Evolutionary conservation across 2,888 invertebrate genomes (phyloP).

Genomic region (Caenorhabditis sulstoni): DNA sequence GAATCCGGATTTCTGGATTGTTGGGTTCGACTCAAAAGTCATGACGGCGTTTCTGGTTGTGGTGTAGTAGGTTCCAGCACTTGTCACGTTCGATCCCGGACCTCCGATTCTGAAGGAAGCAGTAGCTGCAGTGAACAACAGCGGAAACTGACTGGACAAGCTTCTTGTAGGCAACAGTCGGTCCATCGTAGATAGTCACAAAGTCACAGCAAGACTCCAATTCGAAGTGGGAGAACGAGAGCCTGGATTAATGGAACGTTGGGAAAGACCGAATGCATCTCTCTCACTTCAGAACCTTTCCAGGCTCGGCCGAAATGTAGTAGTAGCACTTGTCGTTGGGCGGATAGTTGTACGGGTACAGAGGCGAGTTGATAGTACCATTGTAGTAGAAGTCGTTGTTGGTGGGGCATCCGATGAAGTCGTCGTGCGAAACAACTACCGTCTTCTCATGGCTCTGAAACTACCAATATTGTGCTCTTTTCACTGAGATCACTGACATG

Average conservation of each 20-base stretch:
- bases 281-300: conserved; percentile 64
- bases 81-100: conserved; percentile 60
- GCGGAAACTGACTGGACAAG: conserved; percentile 56
- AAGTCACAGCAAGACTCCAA: conserved; percentile 67
- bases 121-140: neutral
- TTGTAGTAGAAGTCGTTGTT: conserved; percentile 70
- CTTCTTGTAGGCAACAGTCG: conserved; percentile 37
- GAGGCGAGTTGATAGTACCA: conserved; percentile 65
- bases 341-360: conserved; percentile 65
- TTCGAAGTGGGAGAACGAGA: conserved; percentile 65
- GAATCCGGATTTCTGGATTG: conserved; percentile 66
- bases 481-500: neutral
- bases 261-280: neutral
- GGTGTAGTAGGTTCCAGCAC: conserved; percentile 64
- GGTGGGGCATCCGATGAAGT: conserved; percentile 67
- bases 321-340: conserved; percentile 68
- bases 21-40: conserved; percentile 64
- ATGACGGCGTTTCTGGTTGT: conserved; percentile 64
- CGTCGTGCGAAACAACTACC: conserved; percentile 17
- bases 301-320: conserved; percentile 63
- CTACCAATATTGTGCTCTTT: neutral
- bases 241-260: conserved; percentile 20
- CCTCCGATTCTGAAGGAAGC: conserved; percentile 66
- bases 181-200: conserved; percentile 70
- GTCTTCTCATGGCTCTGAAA: conserved; percentile 28